Conservation (phyloP, 2,113 vertebrate genomes). For the Burhinus oedicnemus region DNA sequence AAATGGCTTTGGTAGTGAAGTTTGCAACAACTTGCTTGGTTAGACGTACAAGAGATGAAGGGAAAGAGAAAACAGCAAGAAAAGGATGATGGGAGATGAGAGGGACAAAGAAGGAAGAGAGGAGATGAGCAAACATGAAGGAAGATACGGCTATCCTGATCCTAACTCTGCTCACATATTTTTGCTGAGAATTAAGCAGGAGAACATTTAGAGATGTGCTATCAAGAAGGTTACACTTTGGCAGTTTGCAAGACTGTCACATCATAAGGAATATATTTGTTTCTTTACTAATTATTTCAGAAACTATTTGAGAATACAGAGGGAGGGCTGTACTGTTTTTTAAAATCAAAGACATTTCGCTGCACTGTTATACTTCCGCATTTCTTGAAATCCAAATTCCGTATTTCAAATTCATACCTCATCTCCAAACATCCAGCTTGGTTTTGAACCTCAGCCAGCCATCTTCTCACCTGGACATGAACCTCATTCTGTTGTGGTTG, state of each 20-base stretch:
- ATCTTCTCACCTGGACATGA: neutral
- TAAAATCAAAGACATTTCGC: neutral
- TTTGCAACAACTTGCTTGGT: neutral
- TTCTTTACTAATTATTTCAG: neutral
- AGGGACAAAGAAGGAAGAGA: neutral
- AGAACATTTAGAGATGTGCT: neutral
- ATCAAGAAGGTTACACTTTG: neutral
- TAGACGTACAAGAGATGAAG: neutral
- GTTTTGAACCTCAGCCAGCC: neutral
- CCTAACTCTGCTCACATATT: neutral
- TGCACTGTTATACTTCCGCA: neutral
- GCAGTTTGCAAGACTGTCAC: neutral
- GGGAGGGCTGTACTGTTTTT: neutral
- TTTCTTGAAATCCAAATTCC: neutral
- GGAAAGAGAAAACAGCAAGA: neutral
- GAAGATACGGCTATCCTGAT: neutral
- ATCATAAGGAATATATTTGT: neutral
- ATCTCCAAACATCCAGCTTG: neutral
- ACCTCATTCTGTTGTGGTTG: neutral
- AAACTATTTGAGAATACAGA: neutral
- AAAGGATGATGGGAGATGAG: neutral
- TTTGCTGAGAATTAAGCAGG: neutral
- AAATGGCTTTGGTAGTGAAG: neutral
- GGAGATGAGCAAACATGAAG: neutral
- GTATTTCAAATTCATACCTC: neutral